A percentile compares a stretch with the other conserved stretches of the same genome.
phyloP scores from a whole-genome alignment of 2,797 vertebrate genomes.

The Brachyalestes nurse region DNA sequence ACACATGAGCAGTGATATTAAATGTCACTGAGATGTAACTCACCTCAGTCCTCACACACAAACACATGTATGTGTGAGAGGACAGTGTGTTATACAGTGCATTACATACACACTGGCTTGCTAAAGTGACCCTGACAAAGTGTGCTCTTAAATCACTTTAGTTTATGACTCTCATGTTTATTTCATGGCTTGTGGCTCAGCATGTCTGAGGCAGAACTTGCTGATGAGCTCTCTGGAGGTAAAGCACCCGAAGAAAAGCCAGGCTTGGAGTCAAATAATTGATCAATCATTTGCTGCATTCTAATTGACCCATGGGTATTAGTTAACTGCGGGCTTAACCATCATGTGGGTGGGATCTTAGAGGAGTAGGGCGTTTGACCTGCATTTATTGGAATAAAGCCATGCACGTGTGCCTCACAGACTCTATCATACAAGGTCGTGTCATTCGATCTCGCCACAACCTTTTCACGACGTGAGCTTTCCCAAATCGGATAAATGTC shows the following conservation, averaged over 20 bases:
- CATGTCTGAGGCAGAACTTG: constrained; percentile 40
- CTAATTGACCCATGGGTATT: constrained; percentile 39
- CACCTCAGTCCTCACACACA: not conserved
- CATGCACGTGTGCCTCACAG: constrained; percentile 13
- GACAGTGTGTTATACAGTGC: not conserved
- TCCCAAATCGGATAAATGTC: constrained; percentile 56
- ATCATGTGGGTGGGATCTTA: constrained; percentile 3
- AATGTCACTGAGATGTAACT: constrained; percentile 31
- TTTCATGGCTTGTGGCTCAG: constrained; percentile 24
- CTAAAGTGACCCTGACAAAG: constrained; percentile 26
- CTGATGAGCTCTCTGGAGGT: constrained; percentile 47
- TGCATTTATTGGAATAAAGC: constrained; percentile 4
- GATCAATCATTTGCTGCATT: constrained; percentile 40
- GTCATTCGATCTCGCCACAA: constrained; percentile 44
- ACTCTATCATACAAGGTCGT: constrained; percentile 23
- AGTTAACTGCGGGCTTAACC: constrained; percentile 13
- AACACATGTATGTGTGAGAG: not conserved
- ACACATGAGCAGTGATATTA: constrained; percentile 16
- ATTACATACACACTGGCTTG: not conserved
- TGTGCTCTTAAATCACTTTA: constrained; percentile 33
- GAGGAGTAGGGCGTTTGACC: constrained; percentile 27
- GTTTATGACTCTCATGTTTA: constrained; percentile 43
- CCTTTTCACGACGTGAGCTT: constrained; percentile 40
- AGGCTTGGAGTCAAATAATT: constrained; percentile 41
- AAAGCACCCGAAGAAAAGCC: not conserved